Percentiles rank a stretch among this genome's conserved stretches.
Conservation (phyloP, 2,888 invertebrate species). For the Napeogenes inachia region DNA sequence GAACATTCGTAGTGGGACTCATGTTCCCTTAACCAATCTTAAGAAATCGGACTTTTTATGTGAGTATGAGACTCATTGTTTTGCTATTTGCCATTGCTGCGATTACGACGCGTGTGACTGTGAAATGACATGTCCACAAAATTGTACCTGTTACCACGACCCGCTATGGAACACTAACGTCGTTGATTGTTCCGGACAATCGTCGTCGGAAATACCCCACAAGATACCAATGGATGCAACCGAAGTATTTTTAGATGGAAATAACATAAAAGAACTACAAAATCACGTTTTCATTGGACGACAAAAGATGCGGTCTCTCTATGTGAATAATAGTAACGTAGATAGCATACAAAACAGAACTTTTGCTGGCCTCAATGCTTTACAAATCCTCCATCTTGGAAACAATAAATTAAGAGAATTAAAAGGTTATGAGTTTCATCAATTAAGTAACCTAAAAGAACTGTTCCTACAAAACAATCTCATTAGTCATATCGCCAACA, state of each 20-base stretch:
- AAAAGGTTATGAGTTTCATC: conserved; percentile 91
- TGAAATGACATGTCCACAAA: conserved; percentile 96
- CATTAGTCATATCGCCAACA: conserved; percentile 86
- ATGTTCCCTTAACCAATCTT: conserved; percentile 86
- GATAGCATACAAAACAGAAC: conserved; percentile 92
- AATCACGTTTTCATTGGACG: conserved; percentile 93
- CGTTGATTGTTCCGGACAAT: conserved; percentile 91
- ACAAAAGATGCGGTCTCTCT: conserved; percentile 91
- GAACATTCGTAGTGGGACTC: conserved; percentile 87
- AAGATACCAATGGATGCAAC: conserved; percentile 96
- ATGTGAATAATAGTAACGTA: conserved; percentile 90
- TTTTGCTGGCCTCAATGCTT: conserved; percentile 89
- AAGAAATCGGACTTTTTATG: conserved; percentile 92
- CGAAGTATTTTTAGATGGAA: conserved; percentile 94
- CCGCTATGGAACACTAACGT: conserved; percentile 95
- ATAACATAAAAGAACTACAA: conserved; percentile 88
- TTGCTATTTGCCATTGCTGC: conserved; percentile 96
- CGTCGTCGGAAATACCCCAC: conserved; percentile 86
- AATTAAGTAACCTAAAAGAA: conserved; percentile 86
- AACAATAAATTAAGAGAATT: conserved; percentile 88
- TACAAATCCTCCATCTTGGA: conserved; percentile 89
- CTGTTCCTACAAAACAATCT: conserved; percentile 91
- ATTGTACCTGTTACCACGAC: conserved; percentile 96
- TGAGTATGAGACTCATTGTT: conserved; percentile 94
- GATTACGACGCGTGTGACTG: conserved; percentile 98